A percentile compares a stretch with the other conserved stretches of the same genome.
phyloP scores from a whole-genome alignment of 2,113 vertebrate species.

The Sphyrna mokarran region DNA sequence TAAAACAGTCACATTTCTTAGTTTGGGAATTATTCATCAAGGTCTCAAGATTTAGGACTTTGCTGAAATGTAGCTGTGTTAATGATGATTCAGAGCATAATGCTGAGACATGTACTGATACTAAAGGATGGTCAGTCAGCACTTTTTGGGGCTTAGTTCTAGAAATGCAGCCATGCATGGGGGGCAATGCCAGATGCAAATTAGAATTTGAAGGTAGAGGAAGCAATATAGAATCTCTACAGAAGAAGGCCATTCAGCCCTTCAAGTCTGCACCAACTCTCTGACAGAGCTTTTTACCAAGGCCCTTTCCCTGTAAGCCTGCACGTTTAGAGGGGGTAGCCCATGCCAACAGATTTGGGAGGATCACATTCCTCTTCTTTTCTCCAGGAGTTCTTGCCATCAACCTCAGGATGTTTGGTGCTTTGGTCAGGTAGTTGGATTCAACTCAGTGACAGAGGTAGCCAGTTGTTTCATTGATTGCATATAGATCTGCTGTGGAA shows the following conservation, averaged over 20 bases:
- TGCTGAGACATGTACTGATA: neutral
- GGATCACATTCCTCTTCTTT: neutral
- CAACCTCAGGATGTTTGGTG: neutral
- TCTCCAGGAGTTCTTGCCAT: neutral
- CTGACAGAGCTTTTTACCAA: too few species aligned
- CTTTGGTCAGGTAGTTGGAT: neutral
- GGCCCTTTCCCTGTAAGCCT: too few species aligned
- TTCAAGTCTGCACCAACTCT: too few species aligned
- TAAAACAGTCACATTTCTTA: neutral
- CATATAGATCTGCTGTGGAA: neutral
- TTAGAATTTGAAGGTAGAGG: neutral
- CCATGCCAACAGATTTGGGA: neutral
- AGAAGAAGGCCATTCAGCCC: too few species aligned
- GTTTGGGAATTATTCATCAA: neutral
- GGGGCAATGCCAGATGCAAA: neutral
- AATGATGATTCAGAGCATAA: neutral
- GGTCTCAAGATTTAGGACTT: neutral
- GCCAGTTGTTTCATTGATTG: neutral
- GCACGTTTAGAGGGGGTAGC: neutral
- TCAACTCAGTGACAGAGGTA: neutral
- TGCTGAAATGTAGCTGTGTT: neutral
- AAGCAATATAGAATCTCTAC: neutral
- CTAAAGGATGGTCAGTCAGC: too few species aligned
- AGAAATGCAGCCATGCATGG: neutral
- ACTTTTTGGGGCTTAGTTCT: neutral